These are phyloP conservation scores for Todus mexicanus DNA, from an alignment of 2,797 vertebrate species.

Conservation along the genomic window DNA sequence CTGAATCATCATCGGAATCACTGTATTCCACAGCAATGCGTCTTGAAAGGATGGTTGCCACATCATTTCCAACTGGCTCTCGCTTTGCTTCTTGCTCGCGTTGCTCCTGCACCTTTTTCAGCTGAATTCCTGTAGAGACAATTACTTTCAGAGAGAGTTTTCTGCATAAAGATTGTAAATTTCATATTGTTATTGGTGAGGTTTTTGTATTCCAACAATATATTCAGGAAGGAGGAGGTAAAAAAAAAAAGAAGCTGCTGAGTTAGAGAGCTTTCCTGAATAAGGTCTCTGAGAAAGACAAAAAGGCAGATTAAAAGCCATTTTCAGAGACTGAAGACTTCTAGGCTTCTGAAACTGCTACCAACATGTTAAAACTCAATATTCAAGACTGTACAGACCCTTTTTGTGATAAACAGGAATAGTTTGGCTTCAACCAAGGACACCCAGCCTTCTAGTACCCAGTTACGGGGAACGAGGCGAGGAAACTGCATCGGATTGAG, in stretches of 20 bases:
- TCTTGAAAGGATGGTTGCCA: slow-evolving; percentile 93
- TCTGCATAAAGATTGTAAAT: not conserved
- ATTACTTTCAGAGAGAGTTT: not conserved
- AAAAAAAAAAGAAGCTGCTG: not conserved
- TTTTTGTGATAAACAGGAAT: too few relatives aligned
- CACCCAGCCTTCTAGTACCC: too few relatives aligned
- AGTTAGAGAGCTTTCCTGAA: not conserved
- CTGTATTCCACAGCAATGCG: slow-evolving; percentile 98
- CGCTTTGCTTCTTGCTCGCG: slow-evolving; percentile 95
- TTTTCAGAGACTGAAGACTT: not conserved
- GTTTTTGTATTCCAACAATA: not conserved
- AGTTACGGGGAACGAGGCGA: too few relatives aligned
- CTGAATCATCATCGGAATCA: slow-evolving; percentile 94
- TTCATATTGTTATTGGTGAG: not conserved
- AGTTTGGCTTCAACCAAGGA: too few relatives aligned
- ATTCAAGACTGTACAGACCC: not conserved
- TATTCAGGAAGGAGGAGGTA: not conserved
- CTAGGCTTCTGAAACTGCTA: not conserved
- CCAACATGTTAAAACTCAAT: not conserved
- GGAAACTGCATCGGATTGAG: too few relatives aligned
- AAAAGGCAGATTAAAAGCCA: not conserved
- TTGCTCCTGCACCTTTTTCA: slow-evolving; percentile 98
- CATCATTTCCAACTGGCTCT: slow-evolving; percentile 92
- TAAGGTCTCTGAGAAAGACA: not conserved
- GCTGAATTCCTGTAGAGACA: slow-evolving; percentile 85